Base-by-base conservation (phyloP, 2,888 invertebrate genomes). In the Scrobipalpa atriplicella region DNA sequence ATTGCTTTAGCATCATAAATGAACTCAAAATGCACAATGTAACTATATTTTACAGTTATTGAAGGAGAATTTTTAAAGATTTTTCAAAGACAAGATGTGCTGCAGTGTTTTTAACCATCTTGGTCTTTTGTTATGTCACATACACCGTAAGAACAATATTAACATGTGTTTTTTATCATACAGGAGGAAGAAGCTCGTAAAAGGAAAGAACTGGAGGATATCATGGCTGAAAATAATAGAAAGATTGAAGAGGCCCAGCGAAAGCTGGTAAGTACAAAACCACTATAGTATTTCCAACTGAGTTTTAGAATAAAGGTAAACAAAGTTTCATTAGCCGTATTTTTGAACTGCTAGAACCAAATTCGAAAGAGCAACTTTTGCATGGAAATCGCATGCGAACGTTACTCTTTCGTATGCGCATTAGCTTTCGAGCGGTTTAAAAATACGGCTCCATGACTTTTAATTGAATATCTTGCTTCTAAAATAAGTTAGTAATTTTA, bases 151-250 rank as follows among this genome's bases (percentile, higher is more conserved):
- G 73, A 73, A 75, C 75, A 70, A 76, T 80, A 78, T 86, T 88
- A 89, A 90, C 81, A 87, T 90, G 73, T 79, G 68, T 72, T 79
- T 89, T 93, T 90, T 92, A 89, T 94, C 93, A 95, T 95, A 95
- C 97, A 99, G 99, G 99, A 98, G 94, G 98, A 98, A 95, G 99
- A 99, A 94, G 95, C 95, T 92, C 96, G 96, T 93, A 98, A 99
- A 94, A 96, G 98, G 82, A 97, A 98, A 94, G 98, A 98, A 93
- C 95, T 99, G 87, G 98, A 99, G 93, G 95, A 95, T 92, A 99
- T 99, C 93, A 96, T 99, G 95, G 98, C 98, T 80, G 99, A 99
- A 94, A 99, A 99, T 94, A 98, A 98, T 95, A 95, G 95, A 91
- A 99, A 98, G 94, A 98, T 99, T 76, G 98, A 99, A 92, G 98